phyloP scores from a whole-genome alignment of 2,797 vertebrate genomes.

The Limosa lapponica region DNA sequence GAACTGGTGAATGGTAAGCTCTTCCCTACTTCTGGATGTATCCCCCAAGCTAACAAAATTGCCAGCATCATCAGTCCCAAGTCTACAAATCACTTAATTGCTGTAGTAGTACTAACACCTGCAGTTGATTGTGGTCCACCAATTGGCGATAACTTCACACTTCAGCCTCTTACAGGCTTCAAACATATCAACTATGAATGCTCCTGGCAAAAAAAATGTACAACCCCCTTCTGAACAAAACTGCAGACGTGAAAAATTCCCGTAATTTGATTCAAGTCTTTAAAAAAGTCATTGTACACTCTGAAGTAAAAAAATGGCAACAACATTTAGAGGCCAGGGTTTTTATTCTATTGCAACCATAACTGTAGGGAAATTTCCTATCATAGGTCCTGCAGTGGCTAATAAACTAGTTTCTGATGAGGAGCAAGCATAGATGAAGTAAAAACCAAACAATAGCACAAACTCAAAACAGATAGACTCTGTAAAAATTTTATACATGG shows the following conservation, averaged over 20 bases:
- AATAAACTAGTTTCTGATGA: neutral
- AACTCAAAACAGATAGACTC: neutral
- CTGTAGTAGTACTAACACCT: neutral
- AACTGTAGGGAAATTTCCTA: neutral
- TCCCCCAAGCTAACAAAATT: neutral
- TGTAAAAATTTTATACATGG: neutral
- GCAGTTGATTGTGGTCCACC: neutral
- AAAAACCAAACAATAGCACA: neutral
- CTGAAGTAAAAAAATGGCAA: neutral
- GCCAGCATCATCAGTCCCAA: neutral
- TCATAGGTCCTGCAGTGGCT: neutral
- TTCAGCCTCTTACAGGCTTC: neutral
- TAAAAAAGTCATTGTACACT: neutral
- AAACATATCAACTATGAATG: neutral
- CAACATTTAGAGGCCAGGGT: rapidly evolving
- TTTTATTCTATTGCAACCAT: neutral
- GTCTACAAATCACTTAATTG: neutral
- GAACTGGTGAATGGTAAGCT: neutral
- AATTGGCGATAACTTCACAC: neutral
- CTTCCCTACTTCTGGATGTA: neutral
- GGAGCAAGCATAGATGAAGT: neutral
- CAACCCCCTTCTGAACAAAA: neutral
- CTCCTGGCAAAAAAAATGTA: neutral
- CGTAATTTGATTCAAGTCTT: neutral
- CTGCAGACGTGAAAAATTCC: neutral